A percentile compares a stretch with the other conserved stretches of the same genome.
phyloP scores from a whole-genome alignment of 2,888 invertebrate species.

The Quadroppia sp. region DNA sequence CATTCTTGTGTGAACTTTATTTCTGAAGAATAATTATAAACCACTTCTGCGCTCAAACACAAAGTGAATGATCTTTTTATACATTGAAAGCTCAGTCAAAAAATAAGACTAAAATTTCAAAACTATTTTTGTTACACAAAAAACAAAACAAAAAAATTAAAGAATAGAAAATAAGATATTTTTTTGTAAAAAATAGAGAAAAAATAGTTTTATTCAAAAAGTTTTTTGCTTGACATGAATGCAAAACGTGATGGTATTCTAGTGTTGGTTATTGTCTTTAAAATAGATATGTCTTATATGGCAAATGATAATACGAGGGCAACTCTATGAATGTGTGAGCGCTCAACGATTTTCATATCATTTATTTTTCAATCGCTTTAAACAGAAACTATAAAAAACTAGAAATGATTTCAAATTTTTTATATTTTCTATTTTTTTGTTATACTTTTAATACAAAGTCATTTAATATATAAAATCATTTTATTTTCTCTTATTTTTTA shows the following conservation, averaged over 20 bases:
- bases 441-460: neutral
- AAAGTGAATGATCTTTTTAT: constrained; percentile 30
- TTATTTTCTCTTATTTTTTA: constrained; percentile 18
- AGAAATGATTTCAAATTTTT: neutral
- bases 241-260: constrained; percentile 17
- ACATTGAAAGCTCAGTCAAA: neutral
- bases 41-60: constrained; percentile 2
- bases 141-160: constrained; percentile 1
- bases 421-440: neutral
- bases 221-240: neutral
- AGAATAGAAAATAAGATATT: neutral
- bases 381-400: neutral
- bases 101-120: constrained; percentile 17
- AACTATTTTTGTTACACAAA: constrained; percentile 29
- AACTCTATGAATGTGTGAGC: neutral
- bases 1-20: constrained; percentile 15
- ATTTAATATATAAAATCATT: constrained; percentile 8
- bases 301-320: constrained; percentile 2
- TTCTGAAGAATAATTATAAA: constrained; percentile 28
- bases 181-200: neutral
- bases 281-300: neutral
- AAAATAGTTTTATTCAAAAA: neutral
- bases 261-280: neutral
- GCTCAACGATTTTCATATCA: constrained; percentile 21
- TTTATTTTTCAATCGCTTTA: constrained; percentile 19